Evolutionary conservation across 1,140 invertebrate species (phyloP).

Genomic region (Drosophila nigrodunni): DNA sequence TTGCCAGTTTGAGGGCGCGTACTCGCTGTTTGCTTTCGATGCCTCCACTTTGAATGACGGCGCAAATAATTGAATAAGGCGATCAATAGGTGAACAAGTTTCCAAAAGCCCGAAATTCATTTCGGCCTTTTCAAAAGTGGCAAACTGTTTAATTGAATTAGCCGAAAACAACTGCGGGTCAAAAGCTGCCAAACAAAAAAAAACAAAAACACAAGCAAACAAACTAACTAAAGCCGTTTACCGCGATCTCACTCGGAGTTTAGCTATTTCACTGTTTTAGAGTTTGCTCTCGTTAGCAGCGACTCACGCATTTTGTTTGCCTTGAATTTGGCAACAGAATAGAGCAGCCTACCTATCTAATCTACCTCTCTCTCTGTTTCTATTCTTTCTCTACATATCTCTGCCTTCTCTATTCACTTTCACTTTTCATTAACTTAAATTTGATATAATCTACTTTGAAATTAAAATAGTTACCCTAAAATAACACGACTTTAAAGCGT

Average conservation of each 20-base stretch:
- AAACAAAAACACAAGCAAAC: background rate
- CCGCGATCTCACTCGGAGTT: background rate
- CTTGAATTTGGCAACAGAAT: background rate
- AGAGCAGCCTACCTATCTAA: background rate
- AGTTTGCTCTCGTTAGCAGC: background rate
- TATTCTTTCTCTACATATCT: background rate
- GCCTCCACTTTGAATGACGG: slow-evolving; percentile 49
- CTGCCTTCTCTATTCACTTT: background rate
- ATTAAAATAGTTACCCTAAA: no score
- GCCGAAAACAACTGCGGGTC: slow-evolving; percentile 14
- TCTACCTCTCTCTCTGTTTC: background rate
- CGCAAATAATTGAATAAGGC: slow-evolving; percentile 74
- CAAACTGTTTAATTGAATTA: slow-evolving; percentile 50
- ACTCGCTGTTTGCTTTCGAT: background rate
- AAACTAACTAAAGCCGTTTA: background rate
- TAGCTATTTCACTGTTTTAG: background rate
- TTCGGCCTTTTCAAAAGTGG: slow-evolving; percentile 11
- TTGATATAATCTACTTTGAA: no score
- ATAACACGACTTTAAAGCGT: no score
- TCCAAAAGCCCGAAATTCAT: slow-evolving; percentile 20
- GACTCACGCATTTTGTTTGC: slow-evolving; percentile 13
- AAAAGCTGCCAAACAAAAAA: slow-evolving; percentile 18
- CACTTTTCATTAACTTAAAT: background rate
- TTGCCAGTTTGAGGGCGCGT: background rate
- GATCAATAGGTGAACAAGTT: slow-evolving; percentile 77